Base-by-base conservation (phyloP, 2,113 vertebrate species). In the Mixornis gularis region DNA sequence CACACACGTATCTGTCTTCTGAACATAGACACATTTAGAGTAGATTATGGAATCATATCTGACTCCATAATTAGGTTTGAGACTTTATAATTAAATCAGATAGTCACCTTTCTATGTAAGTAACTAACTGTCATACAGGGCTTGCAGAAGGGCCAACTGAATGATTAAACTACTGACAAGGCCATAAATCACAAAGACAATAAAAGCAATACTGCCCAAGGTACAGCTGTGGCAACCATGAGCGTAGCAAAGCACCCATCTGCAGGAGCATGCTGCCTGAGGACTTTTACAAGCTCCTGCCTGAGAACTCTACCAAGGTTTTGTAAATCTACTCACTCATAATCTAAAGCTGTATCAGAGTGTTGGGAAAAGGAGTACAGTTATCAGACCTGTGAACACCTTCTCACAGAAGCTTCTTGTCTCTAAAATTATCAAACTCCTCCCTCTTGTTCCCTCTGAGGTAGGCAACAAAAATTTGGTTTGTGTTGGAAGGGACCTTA, bases 11-110 rank as follows among this genome's bases (percentile, higher is more conserved):
- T 90, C 92, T 72, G 46, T 93, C 81, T 95, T 85, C 73, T 81
- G 56, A 90, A 82, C 63, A 46, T 1, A 69, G 69, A 93, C 43
- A 51, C 32, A 71, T 93, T 93, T 95, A 69, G 49, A 76, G 77
- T 62, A 89, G 70, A 93, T 95, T 96, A 96, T 76, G 15, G 89
- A 95, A 94, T 92, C 55, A 94, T 93, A 95, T 92, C 81, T 90
- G 63, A 76, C 82, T 95, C 87, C 60, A 56, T 92, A 96, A 95
- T 92, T 95, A 95, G 91, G 32, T 96, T 96, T 91, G 91, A 94
- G 82, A 88, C 41, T 64, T 72, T 52, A 77, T 92, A 94, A 96
- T 96, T 95, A 95, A 63, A 96, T 95, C 89, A 90, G 77, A 91
- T 88, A 88, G 87, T 91, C 93, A 93, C 92, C 93, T 94, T 95